Evolutionary conservation across 2,888 invertebrate genomes (phyloP).

Genomic region (Platycheirus rosarum): DNA sequence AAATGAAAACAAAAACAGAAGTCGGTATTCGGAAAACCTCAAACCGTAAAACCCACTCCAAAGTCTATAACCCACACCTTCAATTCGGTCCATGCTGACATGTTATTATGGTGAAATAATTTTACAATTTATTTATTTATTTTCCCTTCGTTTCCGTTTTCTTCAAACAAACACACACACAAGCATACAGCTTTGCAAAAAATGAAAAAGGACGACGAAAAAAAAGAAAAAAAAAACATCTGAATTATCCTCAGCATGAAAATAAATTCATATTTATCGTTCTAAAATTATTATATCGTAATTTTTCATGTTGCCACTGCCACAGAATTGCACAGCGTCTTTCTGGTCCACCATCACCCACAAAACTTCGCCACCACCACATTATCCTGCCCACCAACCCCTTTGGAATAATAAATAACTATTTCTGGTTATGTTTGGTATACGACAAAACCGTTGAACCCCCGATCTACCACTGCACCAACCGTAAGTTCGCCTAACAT

Average conservation of each 20-base stretch:
- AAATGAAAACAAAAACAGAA: slow-evolving; percentile 49
- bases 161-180: slow-evolving; percentile 25
- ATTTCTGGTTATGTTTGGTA: slow-evolving; percentile 67
- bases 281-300: slow-evolving; percentile 78
- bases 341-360: slow-evolving; percentile 33
- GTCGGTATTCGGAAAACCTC: slow-evolving; percentile 12
- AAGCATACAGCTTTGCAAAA: slow-evolving; percentile 21
- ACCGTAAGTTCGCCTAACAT: slow-evolving; percentile 41
- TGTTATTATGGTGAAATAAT: slow-evolving; percentile 82
- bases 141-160: slow-evolving; percentile 73
- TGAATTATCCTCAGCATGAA: slow-evolving; percentile 75
- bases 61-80: slow-evolving; percentile 16
- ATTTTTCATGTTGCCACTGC: slow-evolving; percentile 77
- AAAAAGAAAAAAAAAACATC: slow-evolving; percentile 61
- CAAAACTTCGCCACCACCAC: slow-evolving; percentile 15
- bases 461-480: slow-evolving; percentile 31
- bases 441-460: slow-evolving; percentile 4
- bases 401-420: slow-evolving; percentile 71
- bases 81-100: slow-evolving; percentile 76
- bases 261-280: slow-evolving; percentile 78
- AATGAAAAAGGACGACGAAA: slow-evolving; percentile 6
- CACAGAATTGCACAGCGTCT: slow-evolving; percentile 47
- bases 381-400: slow-evolving; percentile 33
- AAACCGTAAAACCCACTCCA: slow-evolving; percentile 5
- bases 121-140: slow-evolving; percentile 82